Conservation (phyloP, 2,113 vertebrate genomes). For the Bungarus multicinctus region DNA sequence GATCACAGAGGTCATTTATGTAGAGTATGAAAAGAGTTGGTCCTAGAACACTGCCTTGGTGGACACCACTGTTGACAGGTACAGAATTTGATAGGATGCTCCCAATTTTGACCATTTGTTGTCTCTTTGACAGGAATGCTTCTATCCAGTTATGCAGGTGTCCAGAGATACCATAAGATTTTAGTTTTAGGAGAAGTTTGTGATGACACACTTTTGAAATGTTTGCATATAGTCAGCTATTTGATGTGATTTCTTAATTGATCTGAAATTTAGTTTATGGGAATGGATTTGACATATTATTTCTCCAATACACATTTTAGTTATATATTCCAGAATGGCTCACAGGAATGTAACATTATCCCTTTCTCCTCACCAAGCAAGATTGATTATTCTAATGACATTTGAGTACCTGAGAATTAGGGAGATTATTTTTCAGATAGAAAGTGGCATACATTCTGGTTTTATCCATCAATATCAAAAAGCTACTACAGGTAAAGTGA, state of each 20-base stretch:
- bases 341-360: neutral
- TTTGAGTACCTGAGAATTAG: neutral
- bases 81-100: too few species aligned
- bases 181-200: too few species aligned
- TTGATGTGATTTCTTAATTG: neutral
- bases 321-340: neutral
- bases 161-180: too few species aligned
- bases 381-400: neutral
- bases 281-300: neutral
- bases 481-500: neutral
- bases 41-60: too few species aligned
- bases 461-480: conserved; percentile 17
- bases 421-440: neutral
- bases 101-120: too few species aligned
- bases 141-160: too few species aligned
- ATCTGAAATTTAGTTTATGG: neutral
- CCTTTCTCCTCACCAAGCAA: neutral
- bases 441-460: neutral
- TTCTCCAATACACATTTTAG: neutral
- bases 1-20: too few species aligned
- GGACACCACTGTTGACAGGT: too few species aligned
- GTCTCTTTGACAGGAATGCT: too few species aligned
- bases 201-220: neutral
- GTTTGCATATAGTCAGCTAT: neutral
- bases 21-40: too few species aligned